Conservation (phyloP, 2,888 invertebrate species). For the Bellardia bayeri region DNA sequence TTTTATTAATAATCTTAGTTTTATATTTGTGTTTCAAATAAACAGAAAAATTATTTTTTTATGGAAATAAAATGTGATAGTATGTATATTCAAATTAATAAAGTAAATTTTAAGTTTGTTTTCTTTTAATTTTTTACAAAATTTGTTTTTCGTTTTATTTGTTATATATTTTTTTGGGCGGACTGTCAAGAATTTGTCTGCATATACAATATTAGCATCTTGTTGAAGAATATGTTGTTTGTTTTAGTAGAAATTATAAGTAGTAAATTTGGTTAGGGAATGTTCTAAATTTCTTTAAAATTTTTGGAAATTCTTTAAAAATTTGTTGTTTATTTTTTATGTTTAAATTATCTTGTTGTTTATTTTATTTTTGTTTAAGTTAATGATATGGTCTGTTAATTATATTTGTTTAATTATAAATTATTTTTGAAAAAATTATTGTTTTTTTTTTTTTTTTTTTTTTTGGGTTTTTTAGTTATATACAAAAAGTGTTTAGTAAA, state of each 20-base stretch:
- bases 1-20: not conserved
- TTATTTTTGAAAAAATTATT: slow-evolving; percentile 63
- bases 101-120: too few species aligned
- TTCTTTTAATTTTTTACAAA: too few species aligned
- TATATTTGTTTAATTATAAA: slow-evolving; percentile 56
- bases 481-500: slow-evolving; percentile 60
- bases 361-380: slow-evolving; percentile 54
- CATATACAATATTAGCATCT: not conserved
- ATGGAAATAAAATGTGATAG: too few species aligned
- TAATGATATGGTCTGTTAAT: slow-evolving; percentile 73
- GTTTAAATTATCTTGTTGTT: slow-evolving; percentile 29
- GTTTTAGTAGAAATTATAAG: not conserved
- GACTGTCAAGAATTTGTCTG: slow-evolving; percentile 57
- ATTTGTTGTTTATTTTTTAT: slow-evolving; percentile 19
- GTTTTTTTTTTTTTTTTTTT: slow-evolving; percentile 76
- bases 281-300: slow-evolving; percentile 27
- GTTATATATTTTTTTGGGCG: slow-evolving; percentile 65
- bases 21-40: not conserved
- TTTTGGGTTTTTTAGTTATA: slow-evolving; percentile 42
- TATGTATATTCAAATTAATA: too few species aligned
- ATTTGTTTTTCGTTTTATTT: not conserved
- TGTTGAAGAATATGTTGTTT: not conserved
- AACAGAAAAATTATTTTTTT: too few species aligned
- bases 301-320: slow-evolving; percentile 24
- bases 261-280: too few species aligned